Percentiles rank a stretch among this genome's conserved stretches.
phyloP scores from a whole-genome alignment of 2,888 invertebrate species.

The Drosophila ustulata region DNA sequence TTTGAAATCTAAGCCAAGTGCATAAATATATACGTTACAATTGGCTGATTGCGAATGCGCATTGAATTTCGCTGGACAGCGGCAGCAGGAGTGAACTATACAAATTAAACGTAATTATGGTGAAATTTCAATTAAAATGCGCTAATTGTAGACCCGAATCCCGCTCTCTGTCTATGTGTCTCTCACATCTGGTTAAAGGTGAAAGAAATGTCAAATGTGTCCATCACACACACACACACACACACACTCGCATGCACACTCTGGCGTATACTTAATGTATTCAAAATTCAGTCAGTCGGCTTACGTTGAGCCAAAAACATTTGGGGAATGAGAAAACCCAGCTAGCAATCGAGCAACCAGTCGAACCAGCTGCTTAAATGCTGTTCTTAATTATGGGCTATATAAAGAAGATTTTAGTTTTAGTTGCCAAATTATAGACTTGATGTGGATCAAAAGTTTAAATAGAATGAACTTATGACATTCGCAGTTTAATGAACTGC shows the following conservation, averaged over 20 bases:
- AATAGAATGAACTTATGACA: not conserved
- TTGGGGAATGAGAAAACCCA: conserved; percentile 4
- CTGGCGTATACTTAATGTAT: conserved; percentile 1
- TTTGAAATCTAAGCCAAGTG: conserved; percentile 60
- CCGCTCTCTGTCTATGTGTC: conserved; percentile 2
- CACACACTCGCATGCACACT: not conserved
- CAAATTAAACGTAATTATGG: conserved; percentile 43
- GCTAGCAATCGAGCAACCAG: conserved; percentile 15
- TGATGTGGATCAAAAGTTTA: conserved; percentile 34
- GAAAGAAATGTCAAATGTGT: conserved; percentile 71
- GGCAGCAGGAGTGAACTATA: conserved; percentile 5
- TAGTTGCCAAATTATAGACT: conserved; percentile 26
- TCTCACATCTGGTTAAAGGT: conserved; percentile 52
- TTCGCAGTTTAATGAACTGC: not conserved
- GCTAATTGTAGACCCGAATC: conserved; percentile 43
- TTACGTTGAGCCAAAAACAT: conserved; percentile 15
- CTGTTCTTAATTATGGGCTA: conserved; percentile 23
- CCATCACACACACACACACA: not conserved
- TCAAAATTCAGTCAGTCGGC: conserved; percentile 3
- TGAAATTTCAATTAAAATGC: conserved; percentile 32
- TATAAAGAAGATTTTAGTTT: conserved; percentile 8
- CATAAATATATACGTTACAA: conserved; percentile 51
- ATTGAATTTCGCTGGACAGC: conserved; percentile 49
- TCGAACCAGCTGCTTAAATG: conserved; percentile 43
- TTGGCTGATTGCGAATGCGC: conserved; percentile 52